Base-by-base conservation (phyloP, 2,888 invertebrate genomes). In the Venustoraphidia nigricollis region DNA sequence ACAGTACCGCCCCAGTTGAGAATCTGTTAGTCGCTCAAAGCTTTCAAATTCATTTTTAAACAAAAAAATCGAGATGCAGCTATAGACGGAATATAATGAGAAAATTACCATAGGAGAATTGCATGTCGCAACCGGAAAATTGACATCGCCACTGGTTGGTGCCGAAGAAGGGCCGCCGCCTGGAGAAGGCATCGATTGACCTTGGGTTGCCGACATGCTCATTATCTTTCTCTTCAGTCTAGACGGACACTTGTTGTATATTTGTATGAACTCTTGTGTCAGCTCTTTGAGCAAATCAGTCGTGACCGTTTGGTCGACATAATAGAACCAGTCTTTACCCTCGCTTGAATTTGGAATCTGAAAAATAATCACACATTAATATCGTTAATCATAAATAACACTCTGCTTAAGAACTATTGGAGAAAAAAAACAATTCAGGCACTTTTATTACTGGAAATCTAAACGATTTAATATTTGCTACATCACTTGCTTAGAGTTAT, bases 281-380 rank as follows among this genome's bases (percentile, higher is more conserved):
- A 94, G 70, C 57, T 81, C 77, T 65, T 91, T 88, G 37, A 95
- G 69, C 49, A 88, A 69, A 51, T 92, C 91, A 41, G 81, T 73
- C 0, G 92, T 92, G 1, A 95, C 92, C n/a, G 77, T 77, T 50
- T 82, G 78, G 68, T 96, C 95, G 46, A 95, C 91, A 66, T 96
- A 96, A 62, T 83, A 86, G 66, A 86, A 95, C 95, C 95, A 96
- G 57, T 90, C 86, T 57, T 86, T 86, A 42, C 92, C 92, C 67
- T 96, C 94, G 58, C 82, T 89, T 44, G 93, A 93, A 55, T 85
- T 80, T n/a, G 93, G 93, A 60, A 96, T 93, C 85, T 93, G 57
- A 63, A 51, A 56, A 55, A 51, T 36, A 36, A 48, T 27, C 6
- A 27, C 27, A 3, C 6, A 27, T 27, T 27, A 27, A 3, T 17